Conservation (phyloP, 2,888 invertebrate genomes). For the Caenorhabditis zanzibari region DNA sequence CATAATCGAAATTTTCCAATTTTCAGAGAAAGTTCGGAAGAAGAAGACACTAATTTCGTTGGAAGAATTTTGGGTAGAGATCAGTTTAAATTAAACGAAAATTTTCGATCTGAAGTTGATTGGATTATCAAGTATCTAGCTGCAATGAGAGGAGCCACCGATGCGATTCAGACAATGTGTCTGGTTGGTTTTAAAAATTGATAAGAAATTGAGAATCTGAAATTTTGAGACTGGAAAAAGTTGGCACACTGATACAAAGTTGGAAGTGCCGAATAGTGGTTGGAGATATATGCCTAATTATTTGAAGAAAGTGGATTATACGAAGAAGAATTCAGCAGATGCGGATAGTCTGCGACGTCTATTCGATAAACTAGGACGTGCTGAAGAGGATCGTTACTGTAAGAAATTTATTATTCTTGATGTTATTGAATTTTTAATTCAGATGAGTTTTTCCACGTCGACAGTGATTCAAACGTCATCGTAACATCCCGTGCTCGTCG, state of each 20-base stretch:
- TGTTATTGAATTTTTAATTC: neutral
- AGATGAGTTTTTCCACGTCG: slow-evolving; percentile 29
- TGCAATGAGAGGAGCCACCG: slow-evolving; percentile 6
- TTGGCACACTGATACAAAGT: slow-evolving; percentile 24
- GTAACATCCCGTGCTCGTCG: neutral
- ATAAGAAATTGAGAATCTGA: neutral
- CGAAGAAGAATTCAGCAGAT: slow-evolving; percentile 28
- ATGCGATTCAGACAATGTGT: slow-evolving; percentile 17
- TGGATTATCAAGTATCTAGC: slow-evolving; percentile 22
- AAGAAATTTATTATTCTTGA: neutral
- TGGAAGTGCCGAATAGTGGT: slow-evolving; percentile 31
- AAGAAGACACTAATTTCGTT: slow-evolving; percentile 21
- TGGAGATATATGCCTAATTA: slow-evolving; percentile 39
- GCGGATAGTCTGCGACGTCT: neutral
- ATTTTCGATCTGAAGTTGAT: slow-evolving; percentile 16
- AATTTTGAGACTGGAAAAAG: slow-evolving; percentile 38
- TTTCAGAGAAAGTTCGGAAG: slow-evolving; percentile 39
- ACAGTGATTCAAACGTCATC: slow-evolving; percentile 28
- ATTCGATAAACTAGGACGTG: slow-evolving; percentile 12
- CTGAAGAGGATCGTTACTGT: slow-evolving; percentile 32
- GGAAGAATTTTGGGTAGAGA: slow-evolving; percentile 30
- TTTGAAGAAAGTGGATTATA: slow-evolving; percentile 27
- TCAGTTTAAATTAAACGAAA: slow-evolving; percentile 18
- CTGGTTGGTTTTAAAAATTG: slow-evolving; percentile 1
- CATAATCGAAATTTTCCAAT: no score